Conservation (phyloP, 2,113 vertebrate genomes). For the Camarhynchus parvulus region DNA sequence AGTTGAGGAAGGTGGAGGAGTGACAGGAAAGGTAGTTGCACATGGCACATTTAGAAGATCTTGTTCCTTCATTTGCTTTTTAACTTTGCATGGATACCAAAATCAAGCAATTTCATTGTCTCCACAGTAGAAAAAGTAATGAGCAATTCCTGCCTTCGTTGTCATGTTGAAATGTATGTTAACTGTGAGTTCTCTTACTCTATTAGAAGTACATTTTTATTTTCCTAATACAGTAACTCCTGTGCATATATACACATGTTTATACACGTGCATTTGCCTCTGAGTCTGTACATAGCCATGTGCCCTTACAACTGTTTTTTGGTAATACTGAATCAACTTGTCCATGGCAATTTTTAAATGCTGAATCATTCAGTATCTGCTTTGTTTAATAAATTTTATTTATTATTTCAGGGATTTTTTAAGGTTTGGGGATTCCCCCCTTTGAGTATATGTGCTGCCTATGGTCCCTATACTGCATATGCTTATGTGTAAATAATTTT, state of each 20-base stretch:
- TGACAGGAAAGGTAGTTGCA: neutral
- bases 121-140: neutral
- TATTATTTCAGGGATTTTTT: neutral
- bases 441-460: neutral
- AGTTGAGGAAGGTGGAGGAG: neutral
- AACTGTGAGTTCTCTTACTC: neutral
- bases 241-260: neutral
- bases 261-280: neutral
- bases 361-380: neutral
- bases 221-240: neutral
- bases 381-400: neutral
- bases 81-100: neutral
- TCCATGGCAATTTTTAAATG: neutral
- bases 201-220: neutral
- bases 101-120: neutral
- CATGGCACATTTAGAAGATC: neutral
- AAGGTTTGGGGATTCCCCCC: fast-evolving
- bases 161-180: neutral
- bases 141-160: neutral
- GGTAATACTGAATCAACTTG: neutral
- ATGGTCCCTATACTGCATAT: neutral
- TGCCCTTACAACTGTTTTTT: neutral
- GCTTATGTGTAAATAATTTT: neutral
- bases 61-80: neutral
- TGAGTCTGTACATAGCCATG: neutral